phyloP scores from a whole-genome alignment of 2,113 vertebrate species.

The cat (Felis catus) region F.catus_Fca126_mat1.0 CM031414.1:40165001-40165500 shows the following conservation, averaged over 20 bases:
- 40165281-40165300: background rate
- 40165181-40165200: background rate
- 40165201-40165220: background rate
- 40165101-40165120: background rate
- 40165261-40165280: background rate
- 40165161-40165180: background rate
- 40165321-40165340: background rate
- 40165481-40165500: constrained; percentile 94
- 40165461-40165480: constrained; percentile 98
- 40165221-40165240: background rate
- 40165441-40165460: constrained; percentile 88
- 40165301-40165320: background rate
- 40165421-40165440: background rate
- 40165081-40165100: background rate
- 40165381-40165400: background rate
- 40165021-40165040: background rate
- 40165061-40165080: background rate
- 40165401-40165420: constrained; percentile 37
- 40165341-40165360: background rate
- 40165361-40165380: background rate
- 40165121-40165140: background rate
- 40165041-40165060: background rate
- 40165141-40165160: background rate
- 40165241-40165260: background rate
- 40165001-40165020: background rate